phyloP scores from a whole-genome alignment of 2,888 invertebrate species.

The Drosophila recens region DNA sequence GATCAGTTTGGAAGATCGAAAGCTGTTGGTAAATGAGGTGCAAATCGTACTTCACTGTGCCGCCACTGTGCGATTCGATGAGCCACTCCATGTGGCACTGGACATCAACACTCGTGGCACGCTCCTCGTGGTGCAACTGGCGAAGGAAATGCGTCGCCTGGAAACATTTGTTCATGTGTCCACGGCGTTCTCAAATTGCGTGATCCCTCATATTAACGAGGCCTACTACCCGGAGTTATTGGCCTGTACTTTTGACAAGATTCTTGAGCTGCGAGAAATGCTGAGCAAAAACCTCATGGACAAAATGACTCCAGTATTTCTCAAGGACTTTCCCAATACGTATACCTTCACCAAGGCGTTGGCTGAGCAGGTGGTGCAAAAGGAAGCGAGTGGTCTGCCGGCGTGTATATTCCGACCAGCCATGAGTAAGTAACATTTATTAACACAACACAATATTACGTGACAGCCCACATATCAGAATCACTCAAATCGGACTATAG shows the following conservation, averaged over 20 bases:
- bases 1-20: slow-evolving; percentile 80
- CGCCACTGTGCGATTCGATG: slow-evolving; percentile 93
- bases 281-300: slow-evolving; percentile 82
- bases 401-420: slow-evolving; percentile 82
- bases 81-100: slow-evolving; percentile 88
- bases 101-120: slow-evolving; percentile 90
- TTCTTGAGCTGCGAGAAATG: slow-evolving; percentile 76
- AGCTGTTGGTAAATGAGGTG: slow-evolving; percentile 71
- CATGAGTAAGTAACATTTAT: slow-evolving; percentile 12
- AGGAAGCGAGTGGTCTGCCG: slow-evolving; percentile 87
- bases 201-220: slow-evolving; percentile 82
- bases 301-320: slow-evolving; percentile 70
- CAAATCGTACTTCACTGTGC: slow-evolving; percentile 93
- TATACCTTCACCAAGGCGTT: slow-evolving; percentile 90
- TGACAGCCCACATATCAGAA: too few relatives aligned
- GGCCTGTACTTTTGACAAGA: slow-evolving; percentile 80
- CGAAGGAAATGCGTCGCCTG: slow-evolving; percentile 85
- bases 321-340: slow-evolving; percentile 87
- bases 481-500: too few relatives aligned
- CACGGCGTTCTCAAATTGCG: slow-evolving; percentile 89
- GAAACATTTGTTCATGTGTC: slow-evolving; percentile 88
- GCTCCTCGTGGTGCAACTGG: slow-evolving; percentile 88
- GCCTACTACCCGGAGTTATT: slow-evolving; percentile 80
- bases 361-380: slow-evolving; percentile 88
- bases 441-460: too few relatives aligned